Conservation (phyloP, 1,140 invertebrate genomes). For the Bradynema listronoti region DNA sequence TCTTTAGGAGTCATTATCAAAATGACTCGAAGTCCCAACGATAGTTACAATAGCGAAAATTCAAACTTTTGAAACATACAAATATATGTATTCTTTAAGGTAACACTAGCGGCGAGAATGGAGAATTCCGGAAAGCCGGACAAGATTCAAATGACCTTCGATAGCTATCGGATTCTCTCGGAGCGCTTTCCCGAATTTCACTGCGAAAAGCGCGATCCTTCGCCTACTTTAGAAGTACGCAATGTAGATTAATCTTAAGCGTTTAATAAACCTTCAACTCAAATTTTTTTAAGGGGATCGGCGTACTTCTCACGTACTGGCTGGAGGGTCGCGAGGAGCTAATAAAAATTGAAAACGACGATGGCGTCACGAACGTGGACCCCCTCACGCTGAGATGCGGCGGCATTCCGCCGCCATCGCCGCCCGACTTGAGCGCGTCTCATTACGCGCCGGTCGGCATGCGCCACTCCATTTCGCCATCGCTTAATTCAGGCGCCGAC, state of each 20-base stretch:
- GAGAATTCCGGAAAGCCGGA: constrained; percentile 44
- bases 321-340: constrained; percentile 27
- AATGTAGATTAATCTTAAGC: not conserved
- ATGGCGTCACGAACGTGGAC: too few relatives aligned
- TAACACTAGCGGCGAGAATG: constrained; percentile 45
- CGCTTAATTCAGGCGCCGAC: too few relatives aligned
- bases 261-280: not conserved
- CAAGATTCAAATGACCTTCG: constrained; percentile 43
- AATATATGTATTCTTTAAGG: constrained; percentile 9
- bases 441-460: too few relatives aligned
- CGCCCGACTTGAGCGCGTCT: too few relatives aligned
- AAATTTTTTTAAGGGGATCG: constrained; percentile 26
- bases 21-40: too few relatives aligned
- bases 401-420: too few relatives aligned
- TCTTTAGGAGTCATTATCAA: too few relatives aligned
- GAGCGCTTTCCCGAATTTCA: constrained; percentile 41
- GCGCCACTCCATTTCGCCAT: too few relatives aligned
- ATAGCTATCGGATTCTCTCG: constrained; percentile 35
- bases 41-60: not conserved
- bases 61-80: not conserved
- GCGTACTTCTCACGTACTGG: constrained; percentile 43
- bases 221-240: not conserved
- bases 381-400: too few relatives aligned
- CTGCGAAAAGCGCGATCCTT: constrained; percentile 14
- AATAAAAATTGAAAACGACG: too few relatives aligned